A percentile compares a stretch with the other conserved stretches of the same genome.
Evolutionary conservation across 30 jellyfish, hydroid and myxozoan genomes (phyloP).

Genomic region (Clytia hemisphaerica): DNA sequence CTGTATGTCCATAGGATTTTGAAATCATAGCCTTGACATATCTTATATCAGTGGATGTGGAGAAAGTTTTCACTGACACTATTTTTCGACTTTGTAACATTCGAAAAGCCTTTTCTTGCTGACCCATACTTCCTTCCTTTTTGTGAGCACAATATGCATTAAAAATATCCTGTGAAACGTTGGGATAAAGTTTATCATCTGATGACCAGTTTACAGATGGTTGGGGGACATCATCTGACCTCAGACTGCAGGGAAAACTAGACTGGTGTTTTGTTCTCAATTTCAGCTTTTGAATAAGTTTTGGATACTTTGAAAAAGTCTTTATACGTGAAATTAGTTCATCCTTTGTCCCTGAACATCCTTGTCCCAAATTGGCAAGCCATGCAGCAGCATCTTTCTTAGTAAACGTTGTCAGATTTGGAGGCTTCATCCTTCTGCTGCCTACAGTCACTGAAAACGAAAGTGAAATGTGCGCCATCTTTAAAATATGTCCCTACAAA

Average conservation of each 20-base stretch:
- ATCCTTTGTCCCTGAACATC: too few species aligned
- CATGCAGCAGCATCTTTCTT: too few species aligned
- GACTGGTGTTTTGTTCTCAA: neutral
- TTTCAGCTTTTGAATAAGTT: neutral
- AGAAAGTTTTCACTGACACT: too few species aligned
- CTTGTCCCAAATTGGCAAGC: too few species aligned
- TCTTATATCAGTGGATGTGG: too few species aligned
- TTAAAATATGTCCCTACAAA: too few species aligned
- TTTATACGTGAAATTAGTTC: constrained; percentile 3
- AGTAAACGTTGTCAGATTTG: too few species aligned
- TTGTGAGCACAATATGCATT: neutral
- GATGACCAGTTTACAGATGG: neutral
- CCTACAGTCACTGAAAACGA: too few species aligned
- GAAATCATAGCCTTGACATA: too few species aligned
- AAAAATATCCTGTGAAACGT: neutral
- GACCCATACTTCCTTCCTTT: constrained; percentile 15
- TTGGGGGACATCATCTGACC: neutral
- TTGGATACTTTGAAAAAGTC: neutral
- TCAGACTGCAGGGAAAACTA: constrained; percentile 14
- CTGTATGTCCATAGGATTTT: too few species aligned
- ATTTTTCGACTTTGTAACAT: neutral
- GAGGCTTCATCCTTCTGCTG: too few species aligned
- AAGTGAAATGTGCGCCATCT: too few species aligned
- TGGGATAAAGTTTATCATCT: constrained; percentile 6
- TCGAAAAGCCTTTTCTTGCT: neutral